A percentile compares a stretch with the other conserved stretches of the same genome.
Conservation (phyloP, 2,797 vertebrate genomes). For the Emydoidea blandingii region DNA sequence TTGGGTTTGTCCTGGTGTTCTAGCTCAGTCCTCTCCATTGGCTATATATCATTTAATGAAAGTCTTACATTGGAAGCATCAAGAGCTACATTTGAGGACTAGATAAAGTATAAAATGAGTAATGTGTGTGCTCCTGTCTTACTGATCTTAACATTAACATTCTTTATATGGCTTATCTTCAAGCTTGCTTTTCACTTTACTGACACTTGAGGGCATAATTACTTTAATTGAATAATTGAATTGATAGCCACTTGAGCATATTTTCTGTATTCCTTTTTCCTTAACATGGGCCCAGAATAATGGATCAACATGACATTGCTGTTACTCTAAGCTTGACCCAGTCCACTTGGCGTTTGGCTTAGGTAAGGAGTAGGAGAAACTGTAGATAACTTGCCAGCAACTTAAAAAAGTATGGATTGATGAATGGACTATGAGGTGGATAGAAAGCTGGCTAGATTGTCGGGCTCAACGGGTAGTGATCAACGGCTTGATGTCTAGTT, state of each 20-base stretch:
- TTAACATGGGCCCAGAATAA: accelerated
- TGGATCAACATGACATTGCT: background rate
- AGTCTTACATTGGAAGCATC: background rate
- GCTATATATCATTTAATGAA: background rate
- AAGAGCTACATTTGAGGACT: background rate
- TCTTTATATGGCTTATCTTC: slow-evolving; percentile 10
- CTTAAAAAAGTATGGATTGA: no score
- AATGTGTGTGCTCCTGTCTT: background rate
- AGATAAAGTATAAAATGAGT: background rate
- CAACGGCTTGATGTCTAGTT: no score
- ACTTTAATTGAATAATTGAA: slow-evolving; percentile 39
- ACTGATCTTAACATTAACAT: background rate
- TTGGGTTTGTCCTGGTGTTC: background rate
- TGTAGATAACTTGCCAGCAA: background rate
- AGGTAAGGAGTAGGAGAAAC: background rate
- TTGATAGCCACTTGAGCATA: slow-evolving; percentile 20
- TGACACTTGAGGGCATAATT: slow-evolving; percentile 58
- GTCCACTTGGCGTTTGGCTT: background rate
- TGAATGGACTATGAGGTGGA: no score
- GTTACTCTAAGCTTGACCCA: background rate
- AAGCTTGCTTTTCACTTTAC: slow-evolving; percentile 52
- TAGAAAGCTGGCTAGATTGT: no score
- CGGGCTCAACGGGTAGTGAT: no score
- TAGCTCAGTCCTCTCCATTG: background rate
- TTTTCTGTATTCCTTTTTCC: background rate